Evolutionary conservation across 1,140 invertebrate species (phyloP).

Genomic region (Drosophila pectinifera): DNA sequence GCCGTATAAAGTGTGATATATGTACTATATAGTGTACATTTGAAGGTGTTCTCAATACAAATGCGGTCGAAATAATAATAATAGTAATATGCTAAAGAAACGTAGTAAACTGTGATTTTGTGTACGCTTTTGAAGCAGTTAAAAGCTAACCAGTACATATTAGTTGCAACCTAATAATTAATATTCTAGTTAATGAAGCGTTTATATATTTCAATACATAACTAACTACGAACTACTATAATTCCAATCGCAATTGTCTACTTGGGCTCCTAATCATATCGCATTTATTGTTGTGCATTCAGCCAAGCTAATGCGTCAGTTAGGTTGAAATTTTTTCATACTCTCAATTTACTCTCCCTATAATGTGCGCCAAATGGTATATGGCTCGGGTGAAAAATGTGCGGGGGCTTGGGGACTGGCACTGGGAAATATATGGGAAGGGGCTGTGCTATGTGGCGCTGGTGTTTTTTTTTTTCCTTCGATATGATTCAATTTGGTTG

Average conservation of each 20-base stretch:
- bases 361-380: slow-evolving; percentile 4
- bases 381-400: slow-evolving; percentile 7
- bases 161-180: no score
- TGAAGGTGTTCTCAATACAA: slow-evolving; percentile 1
- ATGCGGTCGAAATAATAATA: background rate
- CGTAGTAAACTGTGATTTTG: no score
- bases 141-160: no score
- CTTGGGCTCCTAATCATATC: slow-evolving; percentile 22
- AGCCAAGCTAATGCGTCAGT: slow-evolving; percentile 37
- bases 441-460: background rate
- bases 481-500: slow-evolving; percentile 27
- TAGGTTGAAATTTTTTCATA: slow-evolving; percentile 20
- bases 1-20: slow-evolving; percentile 20
- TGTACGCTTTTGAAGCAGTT: background rate
- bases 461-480: background rate
- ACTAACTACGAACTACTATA: background rate
- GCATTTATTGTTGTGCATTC: slow-evolving; percentile 34
- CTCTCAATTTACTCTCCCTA: slow-evolving; percentile 3
- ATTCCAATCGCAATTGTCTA: slow-evolving; percentile 2
- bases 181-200: no score
- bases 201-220: background rate
- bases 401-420: background rate
- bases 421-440: background rate
- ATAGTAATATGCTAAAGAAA: no score
- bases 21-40: slow-evolving; percentile 1